These are phyloP conservation scores for Pyrochroa serraticornis DNA, from an alignment of 2,888 invertebrate species.

Conservation along the genomic window DNA sequence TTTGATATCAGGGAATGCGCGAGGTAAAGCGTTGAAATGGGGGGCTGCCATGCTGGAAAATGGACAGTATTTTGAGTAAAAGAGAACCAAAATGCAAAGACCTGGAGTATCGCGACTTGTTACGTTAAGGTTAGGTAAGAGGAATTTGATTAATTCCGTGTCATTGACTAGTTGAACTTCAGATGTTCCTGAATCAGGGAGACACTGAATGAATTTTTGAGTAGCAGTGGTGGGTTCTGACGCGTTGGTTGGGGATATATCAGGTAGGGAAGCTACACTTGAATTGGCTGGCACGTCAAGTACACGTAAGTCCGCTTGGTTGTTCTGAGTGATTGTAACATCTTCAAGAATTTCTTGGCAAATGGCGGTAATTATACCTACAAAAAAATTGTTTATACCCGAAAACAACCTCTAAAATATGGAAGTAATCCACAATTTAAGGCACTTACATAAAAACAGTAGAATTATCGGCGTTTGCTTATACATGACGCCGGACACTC, in stretches of 20 bases:
- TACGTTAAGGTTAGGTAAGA: conserved; percentile 68
- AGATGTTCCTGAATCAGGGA: conserved; percentile 46
- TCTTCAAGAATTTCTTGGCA: too few relatives aligned
- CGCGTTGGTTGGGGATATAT: conserved; percentile 23
- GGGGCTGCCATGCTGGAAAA: conserved; percentile 91
- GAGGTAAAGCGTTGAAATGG: conserved; percentile 86
- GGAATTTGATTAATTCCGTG: conserved; percentile 69
- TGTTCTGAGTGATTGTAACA: too few relatives aligned
- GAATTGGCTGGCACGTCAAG: too few relatives aligned
- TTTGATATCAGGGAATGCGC: conserved; percentile 84
- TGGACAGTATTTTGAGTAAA: conserved; percentile 88
- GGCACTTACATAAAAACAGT: too few relatives aligned
- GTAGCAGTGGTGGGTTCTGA: conserved; percentile 39
- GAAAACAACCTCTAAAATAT: too few relatives aligned
- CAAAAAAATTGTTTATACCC: too few relatives aligned
- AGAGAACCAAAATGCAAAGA: conserved; percentile 80
- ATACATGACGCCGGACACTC: too few relatives aligned
- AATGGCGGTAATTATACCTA: too few relatives aligned
- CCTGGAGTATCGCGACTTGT: conserved; percentile 67
- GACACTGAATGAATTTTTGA: conserved; percentile 51
- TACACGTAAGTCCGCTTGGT: too few relatives aligned
- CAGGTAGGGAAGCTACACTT: too few relatives aligned
- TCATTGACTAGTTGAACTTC: conserved; percentile 73
- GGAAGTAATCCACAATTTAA: too few relatives aligned
- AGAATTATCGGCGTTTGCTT: too few relatives aligned